phyloP scores from a whole-genome alignment of 1,140 invertebrate genomes.

The Gryllus bimaculatus region DNA sequence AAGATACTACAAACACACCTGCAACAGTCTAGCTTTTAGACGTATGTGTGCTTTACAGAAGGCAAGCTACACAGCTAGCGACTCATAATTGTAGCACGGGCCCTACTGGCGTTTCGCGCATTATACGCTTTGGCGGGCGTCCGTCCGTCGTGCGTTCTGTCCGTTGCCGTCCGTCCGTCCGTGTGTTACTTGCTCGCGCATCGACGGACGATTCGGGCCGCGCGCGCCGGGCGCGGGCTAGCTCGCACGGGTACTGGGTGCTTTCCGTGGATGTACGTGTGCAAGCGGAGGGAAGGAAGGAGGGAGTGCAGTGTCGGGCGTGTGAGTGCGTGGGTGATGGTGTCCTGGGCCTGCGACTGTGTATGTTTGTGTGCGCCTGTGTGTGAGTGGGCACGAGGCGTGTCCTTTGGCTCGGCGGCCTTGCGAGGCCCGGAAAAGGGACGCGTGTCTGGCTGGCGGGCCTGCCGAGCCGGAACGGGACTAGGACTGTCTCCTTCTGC shows the following conservation, averaged over 20 bases:
- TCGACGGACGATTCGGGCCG: neutral
- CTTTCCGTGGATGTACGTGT: neutral
- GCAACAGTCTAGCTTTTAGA: too few species aligned
- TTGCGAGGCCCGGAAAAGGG: neutral
- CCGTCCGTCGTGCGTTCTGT: neutral
- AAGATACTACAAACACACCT: too few species aligned
- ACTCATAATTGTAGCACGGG: too few species aligned
- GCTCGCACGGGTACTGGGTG: neutral
- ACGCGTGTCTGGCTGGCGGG: neutral
- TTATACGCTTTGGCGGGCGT: neutral
- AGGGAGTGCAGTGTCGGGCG: too few species aligned
- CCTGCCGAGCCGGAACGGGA: neutral
- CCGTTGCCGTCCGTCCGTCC: neutral
- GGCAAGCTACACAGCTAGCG: too few species aligned
- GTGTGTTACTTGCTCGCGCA: neutral
- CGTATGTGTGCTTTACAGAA: too few species aligned
- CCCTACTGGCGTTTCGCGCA: neutral
- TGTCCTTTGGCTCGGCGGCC: neutral
- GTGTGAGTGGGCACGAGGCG: neutral
- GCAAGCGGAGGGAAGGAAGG: too few species aligned
- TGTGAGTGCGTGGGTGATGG: too few species aligned
- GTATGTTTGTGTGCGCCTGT: too few species aligned
- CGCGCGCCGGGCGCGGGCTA: too few species aligned
- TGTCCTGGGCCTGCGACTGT: neutral
- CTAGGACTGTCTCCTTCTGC: neutral